Evolutionary conservation across 2,888 invertebrate genomes (phyloP), one percentile per base, ranked within the genome.

Genomic region (Megaustenia siamemsis): DNA sequence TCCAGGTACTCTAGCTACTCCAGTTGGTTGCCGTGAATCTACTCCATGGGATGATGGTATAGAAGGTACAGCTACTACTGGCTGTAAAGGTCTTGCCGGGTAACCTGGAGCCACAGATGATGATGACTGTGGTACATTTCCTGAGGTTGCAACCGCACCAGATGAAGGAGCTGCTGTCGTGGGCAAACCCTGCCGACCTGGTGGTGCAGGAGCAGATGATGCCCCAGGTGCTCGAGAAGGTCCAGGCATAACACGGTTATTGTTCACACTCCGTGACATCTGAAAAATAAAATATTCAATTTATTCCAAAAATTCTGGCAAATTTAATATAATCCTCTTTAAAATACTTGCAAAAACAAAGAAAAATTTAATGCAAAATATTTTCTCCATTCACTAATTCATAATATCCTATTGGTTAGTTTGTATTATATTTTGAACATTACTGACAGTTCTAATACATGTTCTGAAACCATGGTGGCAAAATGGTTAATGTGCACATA

Each of bases 131-230:
- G 71, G 73, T 35, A 56, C 43, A 82, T 45, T 82, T 32, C 69
- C 82, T 60, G 82, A 18, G n/a, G 82, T n/a, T 1, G 63, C 63
- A 38, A 63, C 1, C 24, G 38, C 32, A 24, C 24, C 18, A 18
- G 82, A 76, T 40, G 76, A 82, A 8, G 24, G 45, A 21, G 49
- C 53, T 53, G n/a, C 38, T 60, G 32, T n/a, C 15, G 49, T 28
- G 63, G 83, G 45, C 38, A 28, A 38, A 43, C 28, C 10, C 43
- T 73, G 73, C 32, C 82, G 18, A 21, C 35, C 38, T n/a, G 53
- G 45, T 24, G 63, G 45, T 32, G 82, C 49, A n/a, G 82, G 66
- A 49, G 45, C 75, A 53, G 82, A 63, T 35, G 82, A 60, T 21
- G 49, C 66, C 5, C 63, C 76, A 10, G 82, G 75, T 35, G 66